Base-by-base conservation (phyloP, 2,888 invertebrate genomes). In the Machimus rusticus region DNA sequence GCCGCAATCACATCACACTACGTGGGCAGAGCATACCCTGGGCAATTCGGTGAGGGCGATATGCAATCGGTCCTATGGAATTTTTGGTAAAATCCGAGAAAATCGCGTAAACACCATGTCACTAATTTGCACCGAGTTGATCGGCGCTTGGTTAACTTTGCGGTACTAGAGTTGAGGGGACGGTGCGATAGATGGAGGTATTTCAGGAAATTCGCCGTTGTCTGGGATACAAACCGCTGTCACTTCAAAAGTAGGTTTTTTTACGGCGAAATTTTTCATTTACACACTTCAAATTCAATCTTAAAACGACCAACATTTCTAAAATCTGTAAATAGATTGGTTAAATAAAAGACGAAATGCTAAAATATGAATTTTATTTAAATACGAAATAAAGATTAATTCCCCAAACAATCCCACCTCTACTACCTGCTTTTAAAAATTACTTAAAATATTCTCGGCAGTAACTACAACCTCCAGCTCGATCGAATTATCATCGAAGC, bases 41-140 rank as follows among this genome's bases (percentile, higher is more conserved):
- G 66, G 66, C 28, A 19, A 66, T 12, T 66, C 66, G 28, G 28
- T 28, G 66, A 12, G 8, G 66, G 66, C 66, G 66, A 31, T 85
- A 43, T 74, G 37, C 34, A 74, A 74, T 14, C 28, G 19, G 19
- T 28, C 46, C 23, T 85, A 85, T 85, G 51, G 74, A 85, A 23
- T 74, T 74, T 85, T 85, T 31, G 46, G 74, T 85, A 85, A 85
- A 86, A 88, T 87, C 74, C 74, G 84, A 78, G 51, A 86, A 87
- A 88, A 88, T 81, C 76, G 85, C 87, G 88, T 88, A 88, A 88
- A 88, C 88, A 88, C 88, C 88, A 87, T 88, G 87, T 86, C 87
- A 87, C 85, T 23, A 84, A 86, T 79, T 51, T 55, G 51, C 46
- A 87, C 74, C 78, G 81, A 87, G 87, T 86, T 85, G 86, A 87